A percentile compares a stretch with the other conserved stretches of the same genome.
Conservation (phyloP, 2,113 vertebrate species). For the Gavia stellata region DNA sequence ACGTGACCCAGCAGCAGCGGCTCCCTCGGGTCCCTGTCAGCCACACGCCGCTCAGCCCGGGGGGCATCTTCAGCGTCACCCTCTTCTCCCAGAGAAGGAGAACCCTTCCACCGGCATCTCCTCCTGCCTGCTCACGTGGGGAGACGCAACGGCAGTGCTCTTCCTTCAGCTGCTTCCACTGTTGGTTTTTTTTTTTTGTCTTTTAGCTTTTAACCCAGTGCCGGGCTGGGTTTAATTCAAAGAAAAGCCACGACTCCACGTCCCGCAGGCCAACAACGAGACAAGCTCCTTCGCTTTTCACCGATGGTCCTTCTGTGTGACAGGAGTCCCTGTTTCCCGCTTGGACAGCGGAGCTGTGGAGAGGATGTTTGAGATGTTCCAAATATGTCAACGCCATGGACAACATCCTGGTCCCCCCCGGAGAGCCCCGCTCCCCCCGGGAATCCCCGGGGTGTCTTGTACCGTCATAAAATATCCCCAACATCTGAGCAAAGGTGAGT, state of each 20-base stretch:
- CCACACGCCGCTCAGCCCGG: rapidly evolving
- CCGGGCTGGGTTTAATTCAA: neutral
- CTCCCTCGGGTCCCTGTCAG: rapidly evolving
- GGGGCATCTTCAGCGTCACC: rapidly evolving
- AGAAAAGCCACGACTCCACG: rapidly evolving
- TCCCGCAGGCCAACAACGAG: rapidly evolving
- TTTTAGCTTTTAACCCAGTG: neutral
- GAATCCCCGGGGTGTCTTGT: neutral
- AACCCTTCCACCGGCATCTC: rapidly evolving
- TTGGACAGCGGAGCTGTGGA: neutral
- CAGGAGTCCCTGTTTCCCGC: neutral
- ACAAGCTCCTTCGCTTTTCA: rapidly evolving
- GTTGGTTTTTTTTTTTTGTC: rapidly evolving
- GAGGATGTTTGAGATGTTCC: neutral
- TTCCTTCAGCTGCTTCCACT: rapidly evolving
- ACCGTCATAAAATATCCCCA: neutral
- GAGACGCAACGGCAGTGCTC: rapidly evolving
- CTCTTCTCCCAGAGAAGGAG: neutral
- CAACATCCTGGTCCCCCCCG: neutral
- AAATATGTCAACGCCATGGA: rapidly evolving
- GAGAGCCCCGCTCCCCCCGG: rapidly evolving
- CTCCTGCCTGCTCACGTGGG: rapidly evolving
- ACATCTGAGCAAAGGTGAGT: neutral
- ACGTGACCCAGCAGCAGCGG: rapidly evolving
- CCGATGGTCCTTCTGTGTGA: rapidly evolving